phyloP scores from a whole-genome alignment of 2,113 vertebrate species.

The Sula dactylatra region DNA sequence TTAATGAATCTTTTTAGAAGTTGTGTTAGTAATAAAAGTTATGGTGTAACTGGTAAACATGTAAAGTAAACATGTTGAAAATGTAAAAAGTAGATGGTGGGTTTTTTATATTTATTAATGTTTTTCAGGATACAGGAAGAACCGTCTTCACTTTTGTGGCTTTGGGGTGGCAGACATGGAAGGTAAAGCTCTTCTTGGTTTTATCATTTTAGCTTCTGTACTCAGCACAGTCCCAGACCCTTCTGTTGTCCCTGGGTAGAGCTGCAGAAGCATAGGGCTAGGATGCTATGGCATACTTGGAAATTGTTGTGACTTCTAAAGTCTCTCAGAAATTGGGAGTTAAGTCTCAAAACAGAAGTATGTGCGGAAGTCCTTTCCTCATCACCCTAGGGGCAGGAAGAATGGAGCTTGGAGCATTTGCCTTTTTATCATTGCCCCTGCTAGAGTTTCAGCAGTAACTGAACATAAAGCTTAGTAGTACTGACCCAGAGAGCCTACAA shows the following conservation, averaged over 20 bases:
- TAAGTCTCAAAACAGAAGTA: neutral
- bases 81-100: neutral
- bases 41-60: fast-evolving
- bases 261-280: neutral
- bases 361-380: neutral
- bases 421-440: neutral
- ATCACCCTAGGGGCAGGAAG: too few relatives aligned
- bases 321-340: neutral
- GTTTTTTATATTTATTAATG: neutral
- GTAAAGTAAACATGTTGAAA: neutral
- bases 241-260: neutral
- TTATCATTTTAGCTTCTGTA: neutral
- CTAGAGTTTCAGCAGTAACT: neutral
- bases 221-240: neutral
- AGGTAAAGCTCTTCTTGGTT: neutral
- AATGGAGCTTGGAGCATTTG: neutral
- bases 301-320: neutral
- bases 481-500: neutral
- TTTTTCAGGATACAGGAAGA: neutral
- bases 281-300: neutral
- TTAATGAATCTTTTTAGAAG: neutral
- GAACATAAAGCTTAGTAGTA: neutral
- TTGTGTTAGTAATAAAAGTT: neutral
- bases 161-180: neutral
- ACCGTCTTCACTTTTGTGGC: neutral